phyloP scores from a whole-genome alignment of 2,113 vertebrate species.

The Halichoerus grypus region DNA sequence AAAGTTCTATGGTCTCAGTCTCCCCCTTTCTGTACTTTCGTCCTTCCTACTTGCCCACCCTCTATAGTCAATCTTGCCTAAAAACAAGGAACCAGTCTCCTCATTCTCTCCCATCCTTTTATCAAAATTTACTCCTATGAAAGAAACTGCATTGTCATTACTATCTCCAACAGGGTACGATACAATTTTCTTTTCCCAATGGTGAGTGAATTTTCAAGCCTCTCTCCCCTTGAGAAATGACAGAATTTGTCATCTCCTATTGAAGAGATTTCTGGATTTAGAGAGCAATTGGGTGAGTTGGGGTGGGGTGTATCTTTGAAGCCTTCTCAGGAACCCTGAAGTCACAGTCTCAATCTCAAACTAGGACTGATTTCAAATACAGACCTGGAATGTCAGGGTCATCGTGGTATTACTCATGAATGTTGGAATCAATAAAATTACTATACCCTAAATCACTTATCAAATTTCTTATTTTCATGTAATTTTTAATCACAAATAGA shows the following conservation, averaged over 20 bases:
- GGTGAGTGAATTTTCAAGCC: neutral
- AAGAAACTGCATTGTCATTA: slow-evolving; percentile 5
- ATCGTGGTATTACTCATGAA: neutral
- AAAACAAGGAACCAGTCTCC: neutral
- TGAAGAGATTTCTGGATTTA: slow-evolving; percentile 39
- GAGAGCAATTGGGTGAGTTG: neutral
- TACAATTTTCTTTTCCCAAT: neutral
- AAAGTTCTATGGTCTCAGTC: neutral
- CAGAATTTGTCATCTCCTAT: neutral
- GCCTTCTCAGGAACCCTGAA: neutral
- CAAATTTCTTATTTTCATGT: slow-evolving; percentile 41
- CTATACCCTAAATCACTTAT: neutral
- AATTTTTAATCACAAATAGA: slow-evolving; percentile 30
- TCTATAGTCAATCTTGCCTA: neutral
- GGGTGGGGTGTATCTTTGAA: neutral
- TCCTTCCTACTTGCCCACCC: neutral
- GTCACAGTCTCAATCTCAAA: neutral
- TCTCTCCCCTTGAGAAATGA: slow-evolving; percentile 26
- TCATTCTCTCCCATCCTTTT: neutral
- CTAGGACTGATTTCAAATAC: neutral
- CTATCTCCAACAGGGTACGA: neutral
- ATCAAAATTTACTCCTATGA: slow-evolving; percentile 32
- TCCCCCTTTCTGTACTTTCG: neutral
- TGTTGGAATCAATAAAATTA: neutral
- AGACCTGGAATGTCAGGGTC: neutral